Conservation (phyloP, 2,888 invertebrate genomes). For the Myathropa florea region DNA sequence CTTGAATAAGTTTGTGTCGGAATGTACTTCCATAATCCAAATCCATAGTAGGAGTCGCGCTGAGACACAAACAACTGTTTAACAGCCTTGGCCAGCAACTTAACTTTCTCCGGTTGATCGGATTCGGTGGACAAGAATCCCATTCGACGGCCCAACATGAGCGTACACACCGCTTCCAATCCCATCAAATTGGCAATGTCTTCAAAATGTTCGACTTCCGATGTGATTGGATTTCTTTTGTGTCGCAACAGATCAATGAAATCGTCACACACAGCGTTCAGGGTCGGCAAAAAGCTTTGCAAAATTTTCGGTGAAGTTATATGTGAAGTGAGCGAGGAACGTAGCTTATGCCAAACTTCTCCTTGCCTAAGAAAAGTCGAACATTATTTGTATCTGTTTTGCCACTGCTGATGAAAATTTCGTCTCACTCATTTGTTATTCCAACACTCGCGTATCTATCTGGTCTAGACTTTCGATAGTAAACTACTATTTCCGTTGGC, state of each 20-base stretch:
- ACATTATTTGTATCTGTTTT: slow-evolving; percentile 1
- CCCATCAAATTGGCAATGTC: slow-evolving; percentile 89
- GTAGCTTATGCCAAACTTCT: slow-evolving; percentile 88
- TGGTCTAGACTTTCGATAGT: slow-evolving; percentile 87
- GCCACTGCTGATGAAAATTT: background rate
- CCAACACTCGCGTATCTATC: slow-evolving; percentile 92
- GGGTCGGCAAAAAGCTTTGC: slow-evolving; percentile 87
- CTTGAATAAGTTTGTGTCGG: slow-evolving; percentile 87
- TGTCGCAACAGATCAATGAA: slow-evolving; percentile 86
- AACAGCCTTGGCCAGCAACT: slow-evolving; percentile 86
- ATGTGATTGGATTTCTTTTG: slow-evolving; percentile 82
- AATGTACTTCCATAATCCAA: slow-evolving; percentile 90
- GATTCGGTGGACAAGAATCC: slow-evolving; percentile 85
- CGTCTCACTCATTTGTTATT: slow-evolving; percentile 89
- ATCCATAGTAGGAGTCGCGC: slow-evolving; percentile 90
- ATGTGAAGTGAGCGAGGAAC: slow-evolving; percentile 87
- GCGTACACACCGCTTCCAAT: slow-evolving; percentile 89
- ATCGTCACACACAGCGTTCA: slow-evolving; percentile 89
- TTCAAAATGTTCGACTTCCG: slow-evolving; percentile 85
- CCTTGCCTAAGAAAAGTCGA: slow-evolving; percentile 84
- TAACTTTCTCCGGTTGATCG: slow-evolving; percentile 83
- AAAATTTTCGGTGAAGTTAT: slow-evolving; percentile 89
- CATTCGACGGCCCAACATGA: slow-evolving; percentile 89
- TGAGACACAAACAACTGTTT: slow-evolving; percentile 89
- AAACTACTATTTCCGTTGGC: slow-evolving; percentile 89